Evolutionary conservation across 2,797 vertebrate species (phyloP).

Genomic region (Pristis pectinata): DNA sequence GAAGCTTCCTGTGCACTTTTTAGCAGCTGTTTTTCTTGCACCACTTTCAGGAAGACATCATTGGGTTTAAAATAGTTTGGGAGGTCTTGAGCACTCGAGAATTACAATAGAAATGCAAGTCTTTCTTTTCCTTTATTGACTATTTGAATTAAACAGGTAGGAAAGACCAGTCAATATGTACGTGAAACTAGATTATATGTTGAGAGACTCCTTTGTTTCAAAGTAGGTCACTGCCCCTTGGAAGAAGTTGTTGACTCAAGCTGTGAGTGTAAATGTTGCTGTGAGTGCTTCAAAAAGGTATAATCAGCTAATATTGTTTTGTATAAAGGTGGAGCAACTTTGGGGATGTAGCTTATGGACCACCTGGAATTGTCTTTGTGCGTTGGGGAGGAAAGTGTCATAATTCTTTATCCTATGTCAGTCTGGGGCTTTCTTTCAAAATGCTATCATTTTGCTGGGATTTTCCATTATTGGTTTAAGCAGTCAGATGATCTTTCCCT

Average conservation of each 20-base stretch:
- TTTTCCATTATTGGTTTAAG: no score
- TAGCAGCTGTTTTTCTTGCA: not conserved
- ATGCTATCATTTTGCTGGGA: not conserved
- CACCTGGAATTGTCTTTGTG: not conserved
- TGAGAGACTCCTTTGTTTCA: not conserved
- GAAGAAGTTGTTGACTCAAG: not conserved
- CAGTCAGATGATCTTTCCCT: no score
- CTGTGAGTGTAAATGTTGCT: not conserved
- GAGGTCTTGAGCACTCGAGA: no score
- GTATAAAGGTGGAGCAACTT: not conserved
- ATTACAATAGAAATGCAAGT: not conserved
- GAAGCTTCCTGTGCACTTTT: not conserved
- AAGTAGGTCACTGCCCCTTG: not conserved
- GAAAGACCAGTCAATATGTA: not conserved
- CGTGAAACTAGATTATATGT: not conserved
- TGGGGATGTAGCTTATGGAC: not conserved
- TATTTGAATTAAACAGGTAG: not conserved
- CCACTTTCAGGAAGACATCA: not conserved
- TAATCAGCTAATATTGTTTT: not conserved
- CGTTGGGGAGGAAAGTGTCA: not conserved
- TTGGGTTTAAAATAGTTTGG: not conserved
- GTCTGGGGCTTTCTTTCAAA: not conserved
- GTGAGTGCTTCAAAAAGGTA: not conserved
- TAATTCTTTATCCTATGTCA: not conserved
- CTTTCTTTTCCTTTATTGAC: not conserved